A percentile compares a stretch with the other conserved stretches of the same genome.
These are phyloP conservation scores for Etheostoma perlongum DNA, from an alignment of 2,797 vertebrate species.

Conservation along the genomic window DNA sequence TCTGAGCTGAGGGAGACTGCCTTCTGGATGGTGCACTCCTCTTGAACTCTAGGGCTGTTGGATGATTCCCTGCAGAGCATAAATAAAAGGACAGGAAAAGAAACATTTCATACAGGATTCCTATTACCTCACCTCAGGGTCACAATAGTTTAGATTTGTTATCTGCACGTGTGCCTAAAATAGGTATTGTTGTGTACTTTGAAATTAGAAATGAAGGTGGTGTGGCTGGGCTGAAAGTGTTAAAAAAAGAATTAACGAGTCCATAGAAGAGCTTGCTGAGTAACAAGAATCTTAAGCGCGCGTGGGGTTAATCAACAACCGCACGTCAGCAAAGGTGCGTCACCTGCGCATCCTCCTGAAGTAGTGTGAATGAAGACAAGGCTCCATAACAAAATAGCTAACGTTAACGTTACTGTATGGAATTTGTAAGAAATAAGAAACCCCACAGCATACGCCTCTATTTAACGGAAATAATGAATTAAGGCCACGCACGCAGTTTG, in stretches of 20 bases:
- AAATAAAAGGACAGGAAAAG: constrained; percentile 46
- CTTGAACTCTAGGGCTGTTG: constrained; percentile 53
- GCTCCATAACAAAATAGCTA: constrained; percentile 56
- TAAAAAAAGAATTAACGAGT: constrained; percentile 7
- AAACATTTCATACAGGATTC: constrained; percentile 17
- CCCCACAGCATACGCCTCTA: background rate
- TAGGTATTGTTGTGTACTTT: background rate
- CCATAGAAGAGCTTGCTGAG: constrained; percentile 32
- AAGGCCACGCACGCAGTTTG: constrained; percentile 1
- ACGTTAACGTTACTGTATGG: constrained; percentile 4
- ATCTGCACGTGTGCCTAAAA: background rate
- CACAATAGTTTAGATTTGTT: constrained; percentile 12
- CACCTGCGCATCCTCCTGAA: constrained; percentile 79
- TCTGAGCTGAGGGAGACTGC: constrained; percentile 41
- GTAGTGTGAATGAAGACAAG: constrained; percentile 68
- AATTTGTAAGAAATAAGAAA: background rate
- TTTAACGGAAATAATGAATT: background rate
- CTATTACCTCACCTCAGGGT: constrained; percentile 7
- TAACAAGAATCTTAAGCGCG: constrained; percentile 62
- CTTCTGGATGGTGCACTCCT: constrained; percentile 59
- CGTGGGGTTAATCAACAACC: constrained; percentile 74
- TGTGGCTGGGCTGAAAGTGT: constrained; percentile 19
- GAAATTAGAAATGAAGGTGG: background rate
- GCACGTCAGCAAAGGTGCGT: constrained; percentile 85
- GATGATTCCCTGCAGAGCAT: constrained; percentile 52